These are phyloP conservation scores for Scaptomyza cyrtandrae DNA, from an alignment of 2,888 invertebrate genomes.

Conservation along the genomic window DNA sequence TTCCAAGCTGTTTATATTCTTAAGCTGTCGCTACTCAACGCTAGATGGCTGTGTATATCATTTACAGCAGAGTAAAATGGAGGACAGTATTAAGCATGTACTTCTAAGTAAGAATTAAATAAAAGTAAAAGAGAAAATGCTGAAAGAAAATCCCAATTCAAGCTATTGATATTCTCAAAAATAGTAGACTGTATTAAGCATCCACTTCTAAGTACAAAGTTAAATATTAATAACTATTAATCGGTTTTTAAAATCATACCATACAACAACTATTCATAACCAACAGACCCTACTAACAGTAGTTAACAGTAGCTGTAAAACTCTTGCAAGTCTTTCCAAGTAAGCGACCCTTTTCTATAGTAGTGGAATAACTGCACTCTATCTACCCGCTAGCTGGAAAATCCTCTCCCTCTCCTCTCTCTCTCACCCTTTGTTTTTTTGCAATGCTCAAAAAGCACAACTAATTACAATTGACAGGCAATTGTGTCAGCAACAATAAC, in stretches of 20 bases:
- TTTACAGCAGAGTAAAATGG: too few relatives aligned
- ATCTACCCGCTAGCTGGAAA: not conserved
- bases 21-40: slow-evolving; percentile 30
- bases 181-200: too few relatives aligned
- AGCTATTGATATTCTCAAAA: too few relatives aligned
- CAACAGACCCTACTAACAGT: not conserved
- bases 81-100: too few relatives aligned
- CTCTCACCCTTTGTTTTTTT: not conserved
- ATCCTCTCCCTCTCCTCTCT: not conserved
- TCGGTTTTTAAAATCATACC: not conserved
- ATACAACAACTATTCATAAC: not conserved
- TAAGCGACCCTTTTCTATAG: slow-evolving; percentile 16
- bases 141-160: too few relatives aligned
- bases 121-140: too few relatives aligned
- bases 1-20: slow-evolving; percentile 2
- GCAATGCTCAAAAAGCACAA: slow-evolving; percentile 76
- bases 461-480: slow-evolving; percentile 81
- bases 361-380: slow-evolving; percentile 42
- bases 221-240: not conserved
- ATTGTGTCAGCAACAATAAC: slow-evolving; percentile 59
- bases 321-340: not conserved
- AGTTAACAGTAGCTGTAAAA: slow-evolving; percentile 7
- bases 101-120: not conserved
- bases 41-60: slow-evolving; percentile 43
- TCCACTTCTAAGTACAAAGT: not conserved